Percentiles rank a stretch among this genome's conserved stretches.
phyloP scores from a whole-genome alignment of 1,140 invertebrate species.

The Neodiprion fabricii region DNA sequence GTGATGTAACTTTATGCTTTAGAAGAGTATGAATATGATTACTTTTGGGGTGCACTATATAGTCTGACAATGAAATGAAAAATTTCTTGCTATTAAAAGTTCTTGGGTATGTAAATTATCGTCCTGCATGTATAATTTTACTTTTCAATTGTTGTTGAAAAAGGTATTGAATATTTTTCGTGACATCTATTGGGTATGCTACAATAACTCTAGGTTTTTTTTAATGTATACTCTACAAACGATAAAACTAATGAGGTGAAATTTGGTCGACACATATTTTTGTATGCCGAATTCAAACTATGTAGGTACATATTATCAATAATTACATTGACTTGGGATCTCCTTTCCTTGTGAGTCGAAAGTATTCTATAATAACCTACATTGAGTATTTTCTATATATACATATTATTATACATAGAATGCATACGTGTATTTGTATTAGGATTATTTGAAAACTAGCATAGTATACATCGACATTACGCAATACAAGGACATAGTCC shows the following conservation, averaged over 20 bases:
- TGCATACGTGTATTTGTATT: conserved; percentile 21
- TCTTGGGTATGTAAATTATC: no score
- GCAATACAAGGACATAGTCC: conserved; percentile 20
- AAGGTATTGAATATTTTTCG: background rate
- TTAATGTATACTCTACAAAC: background rate
- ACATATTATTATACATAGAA: conserved; percentile 26
- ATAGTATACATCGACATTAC: conserved; percentile 22
- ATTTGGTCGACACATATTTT: conserved; percentile 5
- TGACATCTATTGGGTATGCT: background rate
- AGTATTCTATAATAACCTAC: conserved; percentile 1
- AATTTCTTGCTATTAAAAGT: no score
- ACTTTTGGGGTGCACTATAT: no score
- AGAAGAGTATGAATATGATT: no score
- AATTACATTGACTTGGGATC: no score
- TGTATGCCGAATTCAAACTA: background rate
- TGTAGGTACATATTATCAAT: background rate
- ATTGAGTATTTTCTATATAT: conserved; percentile 8
- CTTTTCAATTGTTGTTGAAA: no score
- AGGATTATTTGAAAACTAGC: conserved; percentile 14
- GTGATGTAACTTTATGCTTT: no score
- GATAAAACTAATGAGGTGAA: background rate
- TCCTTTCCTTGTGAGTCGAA: background rate
- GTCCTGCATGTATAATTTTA: no score
- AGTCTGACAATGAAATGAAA: no score
- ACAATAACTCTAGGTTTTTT: background rate